These are phyloP conservation scores for Brachionus plicatilis DNA, from an alignment of 1,140 invertebrate genomes.

Conservation along the genomic window DNA sequence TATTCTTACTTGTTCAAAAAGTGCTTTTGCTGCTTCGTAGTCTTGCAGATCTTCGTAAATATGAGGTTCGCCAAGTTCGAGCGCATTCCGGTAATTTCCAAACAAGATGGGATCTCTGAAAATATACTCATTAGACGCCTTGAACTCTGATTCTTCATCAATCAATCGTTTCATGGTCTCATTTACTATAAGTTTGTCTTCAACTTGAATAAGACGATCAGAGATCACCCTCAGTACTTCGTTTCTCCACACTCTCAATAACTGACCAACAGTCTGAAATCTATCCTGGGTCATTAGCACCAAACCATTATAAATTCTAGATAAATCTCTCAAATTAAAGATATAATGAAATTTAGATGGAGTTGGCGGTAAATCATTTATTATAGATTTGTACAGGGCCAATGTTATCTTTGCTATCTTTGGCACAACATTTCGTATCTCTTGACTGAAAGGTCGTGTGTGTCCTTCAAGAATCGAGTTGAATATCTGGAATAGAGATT, in stretches of 20 bases:
- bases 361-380: conserved; percentile 74
- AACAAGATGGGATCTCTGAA: conserved; percentile 75
- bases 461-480: conserved; percentile 73
- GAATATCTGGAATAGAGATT: conserved; percentile 59
- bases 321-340: conserved; percentile 83
- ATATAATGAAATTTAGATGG: conserved; percentile 89
- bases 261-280: conserved; percentile 64
- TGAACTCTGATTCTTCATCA: conserved; percentile 43
- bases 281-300: conserved; percentile 66
- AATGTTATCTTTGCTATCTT: conserved; percentile 71
- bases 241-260: conserved; percentile 79
- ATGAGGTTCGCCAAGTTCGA: conserved; percentile 68
- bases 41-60: conserved; percentile 82
- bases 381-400: conserved; percentile 70
- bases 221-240: conserved; percentile 77
- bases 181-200: conserved; percentile 55
- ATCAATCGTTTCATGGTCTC: conserved; percentile 28
- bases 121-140: conserved; percentile 59
- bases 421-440: conserved; percentile 63
- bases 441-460: conserved; percentile 63
- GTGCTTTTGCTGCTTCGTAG: conserved; percentile 73
- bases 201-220: conserved; percentile 71
- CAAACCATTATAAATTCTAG: conserved; percentile 71
- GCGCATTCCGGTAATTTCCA: conserved; percentile 77
- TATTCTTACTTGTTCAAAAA: conserved; percentile 67